phyloP scores from a whole-genome alignment of 2,797 vertebrate genomes.

The Periophthalmus magnuspinnatus region DNA sequence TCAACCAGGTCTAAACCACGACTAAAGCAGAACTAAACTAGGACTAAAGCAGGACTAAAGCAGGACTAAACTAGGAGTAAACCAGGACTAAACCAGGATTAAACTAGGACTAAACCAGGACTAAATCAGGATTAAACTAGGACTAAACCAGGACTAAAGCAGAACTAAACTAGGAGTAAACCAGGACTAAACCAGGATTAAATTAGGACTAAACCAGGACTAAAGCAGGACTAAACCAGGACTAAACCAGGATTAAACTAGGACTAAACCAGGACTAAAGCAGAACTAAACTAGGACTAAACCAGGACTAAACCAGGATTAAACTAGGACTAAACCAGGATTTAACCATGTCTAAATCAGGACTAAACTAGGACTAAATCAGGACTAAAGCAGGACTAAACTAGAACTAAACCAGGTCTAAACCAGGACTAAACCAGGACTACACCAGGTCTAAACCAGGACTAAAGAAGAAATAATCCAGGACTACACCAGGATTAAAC shows the following conservation, averaged over 20 bases:
- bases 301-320: neutral
- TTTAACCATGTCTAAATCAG: neutral
- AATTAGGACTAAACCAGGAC: neutral
- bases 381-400: neutral
- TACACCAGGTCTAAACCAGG: neutral
- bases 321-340: neutral
- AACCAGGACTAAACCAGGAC: neutral
- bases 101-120: too few relatives aligned
- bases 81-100: too few relatives aligned
- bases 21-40: too few relatives aligned
- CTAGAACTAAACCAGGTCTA: neutral
- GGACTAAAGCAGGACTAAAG: too few relatives aligned
- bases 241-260: neutral
- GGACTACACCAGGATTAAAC: neutral
- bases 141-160: neutral
- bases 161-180: too few relatives aligned
- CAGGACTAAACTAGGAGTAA: too few relatives aligned
- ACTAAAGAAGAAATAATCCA: neutral
- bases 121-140: neutral
- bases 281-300: neutral
- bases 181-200: neutral
- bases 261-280: neutral
- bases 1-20: too few relatives aligned
- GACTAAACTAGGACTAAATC: neutral
- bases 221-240: neutral